Percentiles rank a stretch among this genome's conserved stretches.
Conservation (phyloP, 2,113 vertebrate species). For the Hyla sarda region DNA sequence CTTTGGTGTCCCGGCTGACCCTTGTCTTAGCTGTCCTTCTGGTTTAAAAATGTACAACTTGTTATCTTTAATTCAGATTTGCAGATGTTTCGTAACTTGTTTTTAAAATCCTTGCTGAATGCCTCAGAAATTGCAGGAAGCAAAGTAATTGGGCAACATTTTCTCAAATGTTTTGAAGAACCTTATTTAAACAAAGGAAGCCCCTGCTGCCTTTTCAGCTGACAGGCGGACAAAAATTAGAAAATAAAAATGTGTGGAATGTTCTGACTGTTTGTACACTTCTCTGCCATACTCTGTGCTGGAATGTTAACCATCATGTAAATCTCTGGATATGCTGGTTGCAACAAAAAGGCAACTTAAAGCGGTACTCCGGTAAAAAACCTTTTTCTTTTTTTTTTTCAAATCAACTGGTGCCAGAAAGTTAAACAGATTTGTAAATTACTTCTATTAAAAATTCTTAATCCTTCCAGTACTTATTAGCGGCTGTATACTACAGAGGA, state of each 20-base stretch:
- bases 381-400: too few species aligned
- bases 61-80: conserved; percentile 33
- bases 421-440: too few species aligned
- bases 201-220: not conserved
- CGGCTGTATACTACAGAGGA: too few species aligned
- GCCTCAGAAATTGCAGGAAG: conserved; percentile 53
- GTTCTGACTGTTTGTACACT: conserved; percentile 31
- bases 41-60: conserved; percentile 5
- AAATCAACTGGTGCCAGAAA: too few species aligned
- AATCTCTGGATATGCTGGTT: not conserved
- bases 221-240: conserved; percentile 31
- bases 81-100: conserved; percentile 49
- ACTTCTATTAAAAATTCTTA: too few species aligned
- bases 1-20: not conserved
- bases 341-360: not conserved
- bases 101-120: conserved; percentile 41
- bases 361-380: too few species aligned
- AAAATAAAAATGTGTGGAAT: conserved; percentile 50
- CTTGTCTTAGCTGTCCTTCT: not conserved
- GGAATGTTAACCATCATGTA: not conserved
- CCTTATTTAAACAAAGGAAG: conserved; percentile 52
- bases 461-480: too few species aligned
- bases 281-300: conserved; percentile 14
- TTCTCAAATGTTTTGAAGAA: conserved; percentile 29
- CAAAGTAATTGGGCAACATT: conserved; percentile 41